These are phyloP conservation scores for Ceratitis capitata DNA, from an alignment of 1,140 invertebrate species.

Conservation along the genomic window DNA sequence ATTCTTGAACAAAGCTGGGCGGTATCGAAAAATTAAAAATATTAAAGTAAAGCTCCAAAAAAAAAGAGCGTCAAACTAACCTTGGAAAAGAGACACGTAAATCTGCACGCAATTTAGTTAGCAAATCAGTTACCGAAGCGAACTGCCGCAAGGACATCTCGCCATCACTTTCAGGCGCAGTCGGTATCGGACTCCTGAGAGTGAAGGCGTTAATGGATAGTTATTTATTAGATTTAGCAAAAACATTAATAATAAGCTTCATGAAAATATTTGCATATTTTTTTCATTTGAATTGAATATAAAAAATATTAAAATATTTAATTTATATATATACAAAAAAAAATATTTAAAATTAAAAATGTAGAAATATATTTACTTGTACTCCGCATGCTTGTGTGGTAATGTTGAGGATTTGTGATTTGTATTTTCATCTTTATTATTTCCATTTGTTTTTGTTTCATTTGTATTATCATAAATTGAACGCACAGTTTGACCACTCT, in stretches of 20 bases:
- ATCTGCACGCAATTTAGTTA: constrained; percentile 87
- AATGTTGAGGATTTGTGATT: constrained; percentile 53
- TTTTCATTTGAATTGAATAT: too few species aligned
- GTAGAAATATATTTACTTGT: constrained; percentile 53
- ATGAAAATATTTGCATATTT: too few species aligned
- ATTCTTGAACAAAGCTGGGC: constrained; percentile 89
- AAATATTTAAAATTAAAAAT: too few species aligned
- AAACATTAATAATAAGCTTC: not conserved
- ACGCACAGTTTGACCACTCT: constrained; percentile 54
- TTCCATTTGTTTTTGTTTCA: constrained; percentile 42
- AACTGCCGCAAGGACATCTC: constrained; percentile 90
- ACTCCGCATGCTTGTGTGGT: constrained; percentile 60
- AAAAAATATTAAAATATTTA: too few species aligned
- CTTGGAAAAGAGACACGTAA: constrained; percentile 86
- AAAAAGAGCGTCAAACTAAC: constrained; percentile 67
- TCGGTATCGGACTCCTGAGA: constrained; percentile 67
- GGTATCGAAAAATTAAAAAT: constrained; percentile 65
- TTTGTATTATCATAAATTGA: constrained; percentile 58
- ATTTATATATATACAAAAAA: not conserved
- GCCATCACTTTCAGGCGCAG: constrained; percentile 69
- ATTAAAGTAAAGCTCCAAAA: not conserved
- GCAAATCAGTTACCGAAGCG: constrained; percentile 83
- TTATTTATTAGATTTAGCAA: not conserved
- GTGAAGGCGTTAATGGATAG: not conserved
- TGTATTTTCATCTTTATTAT: constrained; percentile 45